Percentiles rank a stretch among this genome's conserved stretches.
Evolutionary conservation across 2,797 vertebrate species (phyloP).

Genomic region (Pangasius djambal): DNA sequence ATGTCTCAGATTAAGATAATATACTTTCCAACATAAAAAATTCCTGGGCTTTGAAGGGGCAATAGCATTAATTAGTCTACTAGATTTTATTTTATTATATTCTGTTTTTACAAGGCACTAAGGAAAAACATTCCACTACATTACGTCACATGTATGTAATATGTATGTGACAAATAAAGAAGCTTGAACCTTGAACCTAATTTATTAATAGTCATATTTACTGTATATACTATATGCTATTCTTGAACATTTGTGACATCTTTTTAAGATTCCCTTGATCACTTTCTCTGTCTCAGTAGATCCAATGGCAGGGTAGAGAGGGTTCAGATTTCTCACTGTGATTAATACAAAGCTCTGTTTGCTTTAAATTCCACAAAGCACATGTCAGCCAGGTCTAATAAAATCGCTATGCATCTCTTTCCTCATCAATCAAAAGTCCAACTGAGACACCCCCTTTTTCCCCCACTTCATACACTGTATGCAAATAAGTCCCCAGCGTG

Average conservation of each 20-base stretch:
- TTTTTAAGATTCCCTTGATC: background rate
- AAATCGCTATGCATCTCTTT: slow-evolving; percentile 62
- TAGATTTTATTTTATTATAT: too few species aligned
- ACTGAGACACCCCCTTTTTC: slow-evolving; percentile 43
- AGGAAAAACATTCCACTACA: too few species aligned
- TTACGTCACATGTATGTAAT: too few species aligned
- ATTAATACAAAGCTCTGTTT: slow-evolving; percentile 58
- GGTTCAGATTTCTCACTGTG: slow-evolving; percentile 43
- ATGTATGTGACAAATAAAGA: too few species aligned
- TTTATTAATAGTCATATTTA: background rate
- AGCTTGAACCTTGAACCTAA: background rate
- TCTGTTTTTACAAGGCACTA: too few species aligned
- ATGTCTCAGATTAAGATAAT: background rate
- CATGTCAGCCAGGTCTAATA: slow-evolving; percentile 58
- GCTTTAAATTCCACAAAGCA: slow-evolving; percentile 60
- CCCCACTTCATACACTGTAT: slow-evolving; percentile 65
- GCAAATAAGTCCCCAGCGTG: slow-evolving; percentile 67
- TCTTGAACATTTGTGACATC: background rate
- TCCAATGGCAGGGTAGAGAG: slow-evolving; percentile 54
- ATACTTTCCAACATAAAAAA: background rate
- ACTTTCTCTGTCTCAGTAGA: slow-evolving; percentile 35
- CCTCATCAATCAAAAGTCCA: slow-evolving; percentile 72
- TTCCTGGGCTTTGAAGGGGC: background rate
- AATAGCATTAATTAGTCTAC: too few species aligned
- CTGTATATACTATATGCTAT: background rate